phyloP scores from a whole-genome alignment of 2,797 vertebrate species.

The Rhinatrema bivittatum region DNA sequence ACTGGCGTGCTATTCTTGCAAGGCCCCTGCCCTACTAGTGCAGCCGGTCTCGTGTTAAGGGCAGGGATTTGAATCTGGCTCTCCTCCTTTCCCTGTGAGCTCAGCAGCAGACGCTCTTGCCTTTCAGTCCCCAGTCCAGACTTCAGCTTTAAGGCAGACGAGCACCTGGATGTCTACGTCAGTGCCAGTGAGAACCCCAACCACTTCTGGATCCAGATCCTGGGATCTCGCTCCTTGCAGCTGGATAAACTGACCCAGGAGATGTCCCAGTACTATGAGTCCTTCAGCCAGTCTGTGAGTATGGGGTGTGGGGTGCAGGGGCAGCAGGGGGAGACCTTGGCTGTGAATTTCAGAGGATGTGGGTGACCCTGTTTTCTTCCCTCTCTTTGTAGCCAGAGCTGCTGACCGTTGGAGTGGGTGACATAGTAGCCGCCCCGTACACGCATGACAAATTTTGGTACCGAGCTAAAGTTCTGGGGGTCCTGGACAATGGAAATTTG shows the following conservation, averaged over 20 bases:
- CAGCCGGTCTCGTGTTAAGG: background rate
- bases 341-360: too few relatives aligned
- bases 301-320: rapidly evolving
- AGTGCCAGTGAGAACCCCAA: constrained; percentile 75
- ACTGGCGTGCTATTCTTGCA: too few relatives aligned
- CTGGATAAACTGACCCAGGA: constrained; percentile 76
- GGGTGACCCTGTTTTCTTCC: too few relatives aligned
- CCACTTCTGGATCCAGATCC: constrained; percentile 90
- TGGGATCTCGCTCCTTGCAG: constrained; percentile 75
- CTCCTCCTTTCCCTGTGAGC: rapidly evolving
- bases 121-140: constrained; percentile 79
- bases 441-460: constrained; percentile 63
- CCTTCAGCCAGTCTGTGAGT: constrained; percentile 41
- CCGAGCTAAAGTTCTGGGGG: constrained; percentile 70
- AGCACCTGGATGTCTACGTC: constrained; percentile 81
- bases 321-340: too few relatives aligned
- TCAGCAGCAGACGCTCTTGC: rapidly evolving
- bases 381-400: constrained; percentile 52
- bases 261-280: constrained; percentile 73
- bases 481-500: constrained; percentile 56
- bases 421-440: constrained; percentile 79
- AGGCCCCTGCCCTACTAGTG: too few relatives aligned
- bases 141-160: constrained; percentile 76
- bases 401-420: constrained; percentile 55
- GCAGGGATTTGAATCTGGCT: rapidly evolving